Conservation (phyloP, 1,140 invertebrate species). For the Heliothis subflexa region DNA sequence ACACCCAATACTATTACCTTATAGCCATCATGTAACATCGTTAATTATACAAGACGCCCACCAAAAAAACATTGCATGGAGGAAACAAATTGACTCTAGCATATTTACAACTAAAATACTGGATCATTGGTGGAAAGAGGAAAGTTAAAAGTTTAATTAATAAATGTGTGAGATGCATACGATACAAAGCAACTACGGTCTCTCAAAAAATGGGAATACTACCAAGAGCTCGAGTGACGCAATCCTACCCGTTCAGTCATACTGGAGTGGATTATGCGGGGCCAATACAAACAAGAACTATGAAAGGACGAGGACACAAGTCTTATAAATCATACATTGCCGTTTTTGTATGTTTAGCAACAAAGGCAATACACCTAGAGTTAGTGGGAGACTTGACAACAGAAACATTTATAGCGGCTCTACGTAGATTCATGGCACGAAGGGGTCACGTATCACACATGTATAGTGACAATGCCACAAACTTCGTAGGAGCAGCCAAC, state of each 20-base stretch:
- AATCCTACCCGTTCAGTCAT: not conserved
- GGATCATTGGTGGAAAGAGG: not conserved
- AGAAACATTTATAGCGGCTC: not conserved
- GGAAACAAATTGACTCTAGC: not conserved
- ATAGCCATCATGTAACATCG: not conserved
- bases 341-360: constrained; percentile 1
- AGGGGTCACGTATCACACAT: not conserved
- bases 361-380: constrained; percentile 5
- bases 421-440: not conserved
- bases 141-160: not conserved
- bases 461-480: not conserved
- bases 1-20: not conserved
- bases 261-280: constrained; percentile 8
- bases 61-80: not conserved
- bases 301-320: constrained; percentile 2
- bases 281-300: not conserved
- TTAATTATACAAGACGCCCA: not conserved
- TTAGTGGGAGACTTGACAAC: not conserved
- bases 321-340: not conserved
- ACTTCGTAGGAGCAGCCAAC: not conserved
- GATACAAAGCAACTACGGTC: not conserved
- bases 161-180: not conserved
- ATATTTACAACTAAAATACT: not conserved
- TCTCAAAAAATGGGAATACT: not conserved
- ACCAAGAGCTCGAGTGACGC: not conserved